These are phyloP conservation scores for Nettapus auritus DNA, from an alignment of 2,113 vertebrate species.

Conservation along the genomic window DNA sequence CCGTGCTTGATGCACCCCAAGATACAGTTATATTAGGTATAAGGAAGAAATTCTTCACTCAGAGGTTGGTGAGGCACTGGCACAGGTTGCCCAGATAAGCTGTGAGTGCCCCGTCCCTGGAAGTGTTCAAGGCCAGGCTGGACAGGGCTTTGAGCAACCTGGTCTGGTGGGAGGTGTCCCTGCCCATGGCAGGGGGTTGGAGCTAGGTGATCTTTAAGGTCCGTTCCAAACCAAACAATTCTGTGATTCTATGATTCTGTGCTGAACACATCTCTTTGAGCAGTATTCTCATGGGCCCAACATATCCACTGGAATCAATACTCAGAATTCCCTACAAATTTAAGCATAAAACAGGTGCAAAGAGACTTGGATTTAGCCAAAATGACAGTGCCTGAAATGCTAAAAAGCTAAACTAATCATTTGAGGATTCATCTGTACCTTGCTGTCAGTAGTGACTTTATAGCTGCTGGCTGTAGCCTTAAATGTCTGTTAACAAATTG, in stretches of 20 bases:
- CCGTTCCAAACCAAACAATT: no score
- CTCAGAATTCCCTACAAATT: neutral
- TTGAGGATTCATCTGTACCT: neutral
- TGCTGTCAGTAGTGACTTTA: neutral
- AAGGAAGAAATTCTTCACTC: no score
- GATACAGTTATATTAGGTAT: no score
- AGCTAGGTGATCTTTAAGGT: no score
- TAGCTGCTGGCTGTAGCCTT: neutral
- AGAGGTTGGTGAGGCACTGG: no score
- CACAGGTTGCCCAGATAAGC: no score
- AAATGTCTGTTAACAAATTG: neutral
- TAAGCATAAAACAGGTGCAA: neutral
- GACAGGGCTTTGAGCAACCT: no score
- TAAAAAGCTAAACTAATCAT: neutral
- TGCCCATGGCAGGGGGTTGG: no score
- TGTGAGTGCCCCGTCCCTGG: no score
- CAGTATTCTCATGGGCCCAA: neutral
- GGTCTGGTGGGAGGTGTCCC: no score
- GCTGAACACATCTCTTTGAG: neutral
- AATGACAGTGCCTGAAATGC: neutral
- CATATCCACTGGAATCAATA: neutral
- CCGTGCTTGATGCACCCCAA: no score
- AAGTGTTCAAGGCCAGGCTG: no score
- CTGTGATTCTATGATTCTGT: neutral
- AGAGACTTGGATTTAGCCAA: neutral